Conservation (phyloP, 2,113 vertebrate species). For the Edolisoma coerulescens region DNA sequence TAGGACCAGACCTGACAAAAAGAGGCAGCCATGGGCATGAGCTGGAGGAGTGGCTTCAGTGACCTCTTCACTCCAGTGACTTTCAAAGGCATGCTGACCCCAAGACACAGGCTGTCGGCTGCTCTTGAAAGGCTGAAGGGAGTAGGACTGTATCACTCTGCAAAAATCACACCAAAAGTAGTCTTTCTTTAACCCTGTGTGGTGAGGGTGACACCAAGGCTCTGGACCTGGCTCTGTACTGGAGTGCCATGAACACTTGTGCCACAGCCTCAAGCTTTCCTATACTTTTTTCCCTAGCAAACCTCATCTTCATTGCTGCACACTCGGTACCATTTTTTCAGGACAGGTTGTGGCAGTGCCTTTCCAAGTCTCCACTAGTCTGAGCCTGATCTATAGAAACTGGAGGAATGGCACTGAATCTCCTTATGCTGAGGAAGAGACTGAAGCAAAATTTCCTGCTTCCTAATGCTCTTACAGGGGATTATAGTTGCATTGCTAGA, state of each 20-base stretch:
- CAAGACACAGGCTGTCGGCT: not conserved
- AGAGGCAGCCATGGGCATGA: not conserved
- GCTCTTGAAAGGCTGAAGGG: not conserved
- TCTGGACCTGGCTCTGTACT: not conserved
- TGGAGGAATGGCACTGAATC: not conserved
- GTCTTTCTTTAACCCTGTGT: not conserved
- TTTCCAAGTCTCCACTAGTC: not conserved
- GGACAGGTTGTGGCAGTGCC: not conserved
- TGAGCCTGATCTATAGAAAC: not conserved
- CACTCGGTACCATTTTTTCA: not conserved
- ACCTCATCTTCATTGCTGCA: not conserved
- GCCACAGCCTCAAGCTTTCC: not conserved
- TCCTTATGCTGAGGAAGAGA: not conserved
- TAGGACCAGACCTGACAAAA: not conserved
- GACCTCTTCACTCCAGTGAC: not conserved
- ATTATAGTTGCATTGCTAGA: not conserved
- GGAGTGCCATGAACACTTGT: not conserved
- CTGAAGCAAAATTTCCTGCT: not conserved
- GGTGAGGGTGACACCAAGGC: not conserved
- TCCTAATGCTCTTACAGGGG: not conserved
- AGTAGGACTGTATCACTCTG: not conserved
- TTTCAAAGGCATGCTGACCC: not conserved
- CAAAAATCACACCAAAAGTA: not conserved
- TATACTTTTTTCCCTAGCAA: not conserved
- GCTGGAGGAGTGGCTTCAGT: not conserved